Percentiles rank a stretch among this genome's conserved stretches.
Conservation (phyloP, 2,888 invertebrate species). For the Brenthis hecate region DNA sequence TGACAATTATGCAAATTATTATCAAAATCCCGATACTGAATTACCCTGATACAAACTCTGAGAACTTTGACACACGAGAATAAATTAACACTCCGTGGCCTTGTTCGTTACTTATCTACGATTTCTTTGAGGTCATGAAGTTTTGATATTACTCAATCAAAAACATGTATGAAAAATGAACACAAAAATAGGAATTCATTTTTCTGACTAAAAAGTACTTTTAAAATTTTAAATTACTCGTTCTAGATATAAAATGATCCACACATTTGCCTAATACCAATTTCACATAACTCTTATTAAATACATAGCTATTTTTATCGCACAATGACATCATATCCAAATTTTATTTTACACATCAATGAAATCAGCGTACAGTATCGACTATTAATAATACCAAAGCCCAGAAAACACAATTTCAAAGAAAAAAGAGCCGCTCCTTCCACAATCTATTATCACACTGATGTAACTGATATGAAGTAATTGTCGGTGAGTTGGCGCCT, state of each 20-base stretch:
- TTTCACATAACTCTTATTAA: no score
- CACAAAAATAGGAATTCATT: not conserved
- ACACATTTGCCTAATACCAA: not conserved
- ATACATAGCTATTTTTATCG: no score
- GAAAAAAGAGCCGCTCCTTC: not conserved
- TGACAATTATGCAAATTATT: conserved; percentile 49
- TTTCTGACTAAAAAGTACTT: not conserved
- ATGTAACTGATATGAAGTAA: conserved; percentile 14
- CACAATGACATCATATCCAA: no score
- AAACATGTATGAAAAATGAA: not conserved
- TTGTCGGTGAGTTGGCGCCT: conserved; percentile 11
- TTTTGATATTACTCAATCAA: not conserved
- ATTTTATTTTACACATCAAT: no score
- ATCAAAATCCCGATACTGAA: conserved; percentile 5
- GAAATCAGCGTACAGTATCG: no score
- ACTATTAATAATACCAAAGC: no score
- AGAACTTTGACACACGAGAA: conserved; percentile 12
- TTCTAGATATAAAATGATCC: not conserved
- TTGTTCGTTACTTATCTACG: not conserved
- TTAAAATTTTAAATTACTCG: not conserved
- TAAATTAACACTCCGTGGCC: not conserved
- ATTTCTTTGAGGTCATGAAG: not conserved
- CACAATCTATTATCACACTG: not conserved
- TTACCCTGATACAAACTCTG: not conserved
- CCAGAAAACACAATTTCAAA: no score